phyloP scores from a whole-genome alignment of 2,797 vertebrate genomes.

The Megaceryle alcyon region DNA sequence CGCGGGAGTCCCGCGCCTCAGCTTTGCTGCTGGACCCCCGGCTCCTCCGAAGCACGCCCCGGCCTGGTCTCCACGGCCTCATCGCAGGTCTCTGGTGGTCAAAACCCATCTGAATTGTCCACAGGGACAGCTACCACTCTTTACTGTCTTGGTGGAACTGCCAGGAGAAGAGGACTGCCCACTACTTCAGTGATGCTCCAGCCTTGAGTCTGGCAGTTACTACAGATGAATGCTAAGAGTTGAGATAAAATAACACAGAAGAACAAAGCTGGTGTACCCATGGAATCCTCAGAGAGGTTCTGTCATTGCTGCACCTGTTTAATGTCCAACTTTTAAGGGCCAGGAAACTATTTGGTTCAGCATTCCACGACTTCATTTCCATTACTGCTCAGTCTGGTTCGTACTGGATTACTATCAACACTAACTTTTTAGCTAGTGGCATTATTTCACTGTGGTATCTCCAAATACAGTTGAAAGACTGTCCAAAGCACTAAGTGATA shows the following conservation, averaged over 20 bases:
- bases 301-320: not conserved
- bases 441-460: not conserved
- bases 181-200: rapidly evolving
- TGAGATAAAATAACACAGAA: not conserved
- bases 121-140: rapidly evolving
- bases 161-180: too few species aligned
- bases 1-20: too few species aligned
- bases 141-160: rapidly evolving
- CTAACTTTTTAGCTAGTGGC: too few species aligned
- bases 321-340: not conserved
- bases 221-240: not conserved
- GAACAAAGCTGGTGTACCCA: not conserved
- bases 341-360: not conserved
- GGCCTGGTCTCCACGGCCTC: not conserved
- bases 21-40: too few species aligned
- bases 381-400: rapidly evolving
- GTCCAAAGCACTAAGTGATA: not conserved
- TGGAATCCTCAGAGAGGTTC: not conserved
- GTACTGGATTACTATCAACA: rapidly evolving
- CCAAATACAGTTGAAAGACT: not conserved
- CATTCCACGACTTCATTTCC: not conserved
- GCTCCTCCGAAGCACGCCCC: not conserved
- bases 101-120: not conserved
- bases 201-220: rapidly evolving
- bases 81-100: rapidly evolving